Conservation (phyloP, 2,797 vertebrate genomes). For the Eulemur mongoz region DNA sequence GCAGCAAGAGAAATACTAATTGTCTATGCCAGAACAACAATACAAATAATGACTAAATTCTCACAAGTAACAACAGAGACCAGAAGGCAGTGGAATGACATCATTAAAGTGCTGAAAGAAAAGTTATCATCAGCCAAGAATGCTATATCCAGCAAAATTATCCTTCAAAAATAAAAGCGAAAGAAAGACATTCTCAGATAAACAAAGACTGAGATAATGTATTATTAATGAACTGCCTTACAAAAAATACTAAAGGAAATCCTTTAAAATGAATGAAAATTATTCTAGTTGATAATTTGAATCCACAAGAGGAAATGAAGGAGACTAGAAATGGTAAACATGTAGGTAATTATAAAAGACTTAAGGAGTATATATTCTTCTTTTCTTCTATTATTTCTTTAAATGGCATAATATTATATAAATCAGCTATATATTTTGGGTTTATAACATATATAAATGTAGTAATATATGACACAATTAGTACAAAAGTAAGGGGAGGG, state of each 20-base stretch:
- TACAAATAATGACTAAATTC: neutral
- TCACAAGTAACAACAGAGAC: neutral
- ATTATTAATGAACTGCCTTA: neutral
- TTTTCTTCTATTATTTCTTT: conserved; percentile 32
- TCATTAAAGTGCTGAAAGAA: neutral
- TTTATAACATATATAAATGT: neutral
- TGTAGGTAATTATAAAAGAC: neutral
- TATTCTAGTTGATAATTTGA: neutral
- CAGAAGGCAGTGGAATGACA: neutral
- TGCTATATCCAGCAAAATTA: neutral
- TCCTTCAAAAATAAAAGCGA: neutral
- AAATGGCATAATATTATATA: neutral
- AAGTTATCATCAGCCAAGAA: neutral
- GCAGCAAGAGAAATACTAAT: neutral
- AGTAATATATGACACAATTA: neutral
- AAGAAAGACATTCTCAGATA: conserved; percentile 15
- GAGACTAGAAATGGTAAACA: neutral
- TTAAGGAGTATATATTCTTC: neutral
- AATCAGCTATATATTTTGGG: neutral
- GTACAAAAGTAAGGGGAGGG: neutral
- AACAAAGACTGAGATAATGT: neutral
- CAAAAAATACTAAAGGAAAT: neutral
- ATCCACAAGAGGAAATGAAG: neutral
- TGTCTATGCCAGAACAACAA: neutral
- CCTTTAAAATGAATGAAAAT: neutral